A percentile compares a stretch with the other conserved stretches of the same genome.
These are phyloP conservation scores for Drosophila subquinaria DNA, from an alignment of 2,888 invertebrate species.

Conservation along the genomic window DNA sequence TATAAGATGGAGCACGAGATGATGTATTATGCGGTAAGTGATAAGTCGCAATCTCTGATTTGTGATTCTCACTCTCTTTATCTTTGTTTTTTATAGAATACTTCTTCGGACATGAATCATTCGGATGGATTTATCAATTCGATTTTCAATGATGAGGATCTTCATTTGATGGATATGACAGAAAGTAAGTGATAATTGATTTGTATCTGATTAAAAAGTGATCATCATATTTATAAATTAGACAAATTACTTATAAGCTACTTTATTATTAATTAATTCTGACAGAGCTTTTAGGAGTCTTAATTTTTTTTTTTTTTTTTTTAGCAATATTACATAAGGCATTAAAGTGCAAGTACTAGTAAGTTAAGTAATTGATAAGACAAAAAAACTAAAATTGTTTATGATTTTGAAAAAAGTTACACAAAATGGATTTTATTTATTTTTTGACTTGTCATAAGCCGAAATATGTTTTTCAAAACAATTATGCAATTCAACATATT, in stretches of 20 bases:
- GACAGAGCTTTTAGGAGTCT: too few species aligned
- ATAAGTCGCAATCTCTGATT: slow-evolving; percentile 1
- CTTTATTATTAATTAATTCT: too few species aligned
- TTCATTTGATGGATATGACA: slow-evolving; percentile 96
- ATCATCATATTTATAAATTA: background rate
- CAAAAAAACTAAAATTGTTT: too few species aligned
- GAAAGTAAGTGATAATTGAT: slow-evolving; percentile 88
- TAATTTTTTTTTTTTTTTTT: too few species aligned
- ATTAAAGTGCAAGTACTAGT: too few species aligned
- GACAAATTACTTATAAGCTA: background rate
- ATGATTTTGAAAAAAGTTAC: too few species aligned
- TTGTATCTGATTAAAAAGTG: background rate
- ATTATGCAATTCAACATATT: background rate
- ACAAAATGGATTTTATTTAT: too few species aligned
- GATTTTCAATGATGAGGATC: slow-evolving; percentile 94
- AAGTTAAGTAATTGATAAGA: too few species aligned
- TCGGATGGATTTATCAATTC: slow-evolving; percentile 95
- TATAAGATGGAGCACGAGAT: slow-evolving; percentile 92
- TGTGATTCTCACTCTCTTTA: slow-evolving; percentile 11
- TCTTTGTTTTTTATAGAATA: slow-evolving; percentile 85
- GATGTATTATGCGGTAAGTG: slow-evolving; percentile 92
- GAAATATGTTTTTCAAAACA: too few species aligned
- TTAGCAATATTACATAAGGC: too few species aligned
- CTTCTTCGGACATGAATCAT: slow-evolving; percentile 89
- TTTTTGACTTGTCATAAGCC: too few species aligned